phyloP scores from a whole-genome alignment of 1,140 invertebrate genomes.

The Bombus sibiricus region DNA sequence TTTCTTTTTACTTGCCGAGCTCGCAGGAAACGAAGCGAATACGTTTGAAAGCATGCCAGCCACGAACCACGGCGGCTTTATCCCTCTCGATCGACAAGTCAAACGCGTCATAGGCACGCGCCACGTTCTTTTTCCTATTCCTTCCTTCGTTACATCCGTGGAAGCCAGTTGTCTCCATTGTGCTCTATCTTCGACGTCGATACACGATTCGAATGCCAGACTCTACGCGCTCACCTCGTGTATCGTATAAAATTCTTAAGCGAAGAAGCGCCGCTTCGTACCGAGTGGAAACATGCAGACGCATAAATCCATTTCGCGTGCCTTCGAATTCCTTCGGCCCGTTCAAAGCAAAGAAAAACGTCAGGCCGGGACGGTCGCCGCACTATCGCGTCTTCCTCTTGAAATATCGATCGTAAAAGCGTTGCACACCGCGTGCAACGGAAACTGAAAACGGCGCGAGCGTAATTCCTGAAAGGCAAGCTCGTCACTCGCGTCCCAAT shows the following conservation, averaged over 20 bases:
- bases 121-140: not conserved
- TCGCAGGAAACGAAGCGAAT: not conserved
- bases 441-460: not conserved
- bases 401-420: not conserved
- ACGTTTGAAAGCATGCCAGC: not conserved
- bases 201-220: not conserved
- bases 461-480: not conserved
- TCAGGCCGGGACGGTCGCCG: not conserved
- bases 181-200: not conserved
- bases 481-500: not conserved
- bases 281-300: not conserved
- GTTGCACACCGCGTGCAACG: not conserved
- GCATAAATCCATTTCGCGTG: constrained; percentile 18
- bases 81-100: not conserved
- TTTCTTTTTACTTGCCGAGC: not conserved
- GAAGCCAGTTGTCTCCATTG: constrained; percentile 12
- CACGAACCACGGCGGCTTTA: not conserved
- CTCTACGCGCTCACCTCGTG: not conserved
- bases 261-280: too few relatives aligned
- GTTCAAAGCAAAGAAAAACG: not conserved
- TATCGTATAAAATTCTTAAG: not conserved
- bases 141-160: not conserved
- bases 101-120: not conserved
- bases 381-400: not conserved
- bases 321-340: constrained; percentile 17